Evolutionary conservation across 2,797 vertebrate genomes (phyloP), one percentile per base, ranked within the genome.

Genomic region (Peromyscus eremicus): DNA sequence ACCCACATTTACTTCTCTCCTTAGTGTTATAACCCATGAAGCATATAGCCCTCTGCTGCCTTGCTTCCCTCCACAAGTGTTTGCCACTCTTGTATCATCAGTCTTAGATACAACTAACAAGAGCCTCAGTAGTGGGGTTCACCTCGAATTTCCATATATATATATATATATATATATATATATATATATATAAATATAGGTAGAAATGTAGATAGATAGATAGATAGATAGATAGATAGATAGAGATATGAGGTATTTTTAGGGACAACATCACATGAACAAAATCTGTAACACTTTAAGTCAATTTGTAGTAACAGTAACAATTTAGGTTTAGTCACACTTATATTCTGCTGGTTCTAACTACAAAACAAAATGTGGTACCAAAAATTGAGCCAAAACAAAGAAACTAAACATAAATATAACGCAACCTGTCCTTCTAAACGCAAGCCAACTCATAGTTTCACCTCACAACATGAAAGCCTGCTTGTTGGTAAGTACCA

Each of bases 321-420:
- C 37, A 77, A 75, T 52, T 85, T 64, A 94, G 68, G 95, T 25
- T 85, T 46, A 49, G 32, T 49, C 80, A 82, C 32, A n/a, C n/a
- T 49, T 71, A 81, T 4, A 52, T 89, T 81, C 46, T 92, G 11
- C 32, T n/a, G 9, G 4, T 76, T 71, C 27, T 37, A 75, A 46
- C 71, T 66, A 81, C 11, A 95, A 92, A 40, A 87, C n/a, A 89
- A 46, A 94, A 64, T 29, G 4, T 80, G 76, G 92, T 27, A 73
- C 2, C 88, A 71, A 62, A 71, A 81, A 43, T 6, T 84, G 46
- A 46, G 14, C 46, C 46, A 32, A n/a, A 92, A 52, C 27, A 32
- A 1, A 68, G 40, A 23, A 27, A 96, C 5, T 27, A 23, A 95
- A 83, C 8, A 89, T 64, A 73, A 73, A 71, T 16, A 55, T 68